Evolutionary conservation across 2,888 invertebrate genomes (phyloP), one percentile per base, ranked within the genome.

Genomic region (Acleris emargana): DNA sequence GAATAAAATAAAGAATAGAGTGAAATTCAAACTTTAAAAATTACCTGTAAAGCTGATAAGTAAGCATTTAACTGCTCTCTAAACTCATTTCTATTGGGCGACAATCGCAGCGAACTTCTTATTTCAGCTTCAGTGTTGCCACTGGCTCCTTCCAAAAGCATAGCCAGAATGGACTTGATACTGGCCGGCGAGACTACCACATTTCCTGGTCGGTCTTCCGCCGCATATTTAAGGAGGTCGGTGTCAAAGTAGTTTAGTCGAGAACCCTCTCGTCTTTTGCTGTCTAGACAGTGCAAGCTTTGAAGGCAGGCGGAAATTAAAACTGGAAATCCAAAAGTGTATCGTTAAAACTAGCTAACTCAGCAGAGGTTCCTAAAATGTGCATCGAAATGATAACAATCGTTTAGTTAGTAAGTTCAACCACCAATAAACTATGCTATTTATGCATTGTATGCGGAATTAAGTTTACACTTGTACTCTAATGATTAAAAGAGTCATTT

Each of bases 141-240:
- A 11, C 75, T 77, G 0, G 95, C 93, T 20, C 94, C 95, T 83
- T 95, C 95, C 52, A 94, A 78, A 49, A 96, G 73, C 93, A 95
- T 93, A 6, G 93, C 94, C 55, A 96, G 77, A 0, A 93, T 93
- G 0, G 94, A 88, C 80, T 95, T 95, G 28, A 95, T 88, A 76
- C 95, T 95, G 64, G 94, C 93, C 17, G 96, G 95, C n/a, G 96
- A 95, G 3, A 95, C 80, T 76, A 95, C 88, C 42, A 95, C 88
- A 77, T 96, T 96, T 25, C 93, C 93, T 9, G 47, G 68, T 50
- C 76, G 82, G 11, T 82, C 82, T 67, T 87, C 89, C 1, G 86
- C 81, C 0, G 84, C 74, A 75, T 92, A 91, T 68, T 89, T 86
- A 1, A 94, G 82, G 16, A 94, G 87, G 69, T 94, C 94, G 20